These are phyloP conservation scores for Magallana gigas DNA, from an alignment of 1,140 invertebrate genomes.

Conservation along the genomic window DNA sequence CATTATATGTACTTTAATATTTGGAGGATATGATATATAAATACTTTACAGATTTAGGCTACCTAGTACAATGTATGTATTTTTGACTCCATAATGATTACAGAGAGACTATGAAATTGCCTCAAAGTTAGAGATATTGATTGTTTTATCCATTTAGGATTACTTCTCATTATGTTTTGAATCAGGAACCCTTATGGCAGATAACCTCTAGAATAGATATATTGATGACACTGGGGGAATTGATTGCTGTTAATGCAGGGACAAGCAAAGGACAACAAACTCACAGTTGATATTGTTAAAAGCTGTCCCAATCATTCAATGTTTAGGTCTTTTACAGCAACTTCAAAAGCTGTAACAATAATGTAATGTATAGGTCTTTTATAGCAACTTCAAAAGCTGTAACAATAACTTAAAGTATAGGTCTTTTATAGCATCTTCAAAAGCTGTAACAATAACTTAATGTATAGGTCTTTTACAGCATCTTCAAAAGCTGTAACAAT, in stretches of 20 bases:
- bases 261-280: not conserved
- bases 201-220: constrained; percentile 18
- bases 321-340: too few species aligned
- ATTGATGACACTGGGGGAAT: not conserved
- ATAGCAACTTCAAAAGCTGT: too few species aligned
- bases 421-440: too few species aligned
- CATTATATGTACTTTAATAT: too few species aligned
- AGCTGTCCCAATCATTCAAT: not conserved
- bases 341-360: too few species aligned
- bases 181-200: constrained; percentile 10
- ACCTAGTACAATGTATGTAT: not conserved
- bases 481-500: too few species aligned
- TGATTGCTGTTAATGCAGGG: constrained; percentile 11
- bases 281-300: not conserved
- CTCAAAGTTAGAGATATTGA: constrained; percentile 10
- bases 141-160: constrained; percentile 23
- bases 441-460: too few species aligned
- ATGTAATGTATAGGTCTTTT: too few species aligned
- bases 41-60: not conserved
- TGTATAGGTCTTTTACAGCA: too few species aligned
- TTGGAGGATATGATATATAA: too few species aligned
- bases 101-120: constrained; percentile 10
- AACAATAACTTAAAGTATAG: too few species aligned
- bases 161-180: constrained; percentile 28
- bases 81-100: not conserved